phyloP scores from a whole-genome alignment of 1,140 invertebrate species.

The Lasioglossum albipes region DNA sequence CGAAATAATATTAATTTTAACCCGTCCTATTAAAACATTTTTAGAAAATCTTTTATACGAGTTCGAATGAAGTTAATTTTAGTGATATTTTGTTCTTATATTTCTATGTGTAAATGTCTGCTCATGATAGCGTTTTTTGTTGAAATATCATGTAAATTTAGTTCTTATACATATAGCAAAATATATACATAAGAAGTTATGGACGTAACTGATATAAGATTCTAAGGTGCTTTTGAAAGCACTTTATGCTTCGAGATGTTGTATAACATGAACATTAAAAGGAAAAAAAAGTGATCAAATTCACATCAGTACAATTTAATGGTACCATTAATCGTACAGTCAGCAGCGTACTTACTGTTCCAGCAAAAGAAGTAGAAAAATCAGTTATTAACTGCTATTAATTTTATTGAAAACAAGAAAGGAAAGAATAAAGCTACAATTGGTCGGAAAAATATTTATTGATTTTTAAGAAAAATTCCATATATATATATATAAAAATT shows the following conservation, averaged over 20 bases:
- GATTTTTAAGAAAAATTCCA: constrained; percentile 54
- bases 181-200: constrained; percentile 68
- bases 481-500: constrained; percentile 67
- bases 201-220: constrained; percentile 62
- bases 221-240: constrained; percentile 47
- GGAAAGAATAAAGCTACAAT: constrained; percentile 23
- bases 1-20: constrained; percentile 66
- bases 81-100: constrained; percentile 77
- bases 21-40: constrained; percentile 70
- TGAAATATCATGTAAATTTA: constrained; percentile 79
- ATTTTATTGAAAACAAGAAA: constrained; percentile 34
- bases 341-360: constrained; percentile 75
- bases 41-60: constrained; percentile 74
- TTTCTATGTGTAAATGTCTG: constrained; percentile 78
- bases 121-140: constrained; percentile 76
- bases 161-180: constrained; percentile 64
- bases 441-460: constrained; percentile 54
- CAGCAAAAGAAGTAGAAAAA: constrained; percentile 41
- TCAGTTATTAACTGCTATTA: constrained; percentile 43
- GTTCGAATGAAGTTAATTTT: constrained; percentile 70
- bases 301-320: constrained; percentile 76
- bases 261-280: constrained; percentile 44
- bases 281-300: constrained; percentile 60
- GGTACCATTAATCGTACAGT: constrained; percentile 72
- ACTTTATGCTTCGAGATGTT: constrained; percentile 57